Conservation (phyloP, 2,888 invertebrate species). For the Protodeltote pygarga region DNA sequence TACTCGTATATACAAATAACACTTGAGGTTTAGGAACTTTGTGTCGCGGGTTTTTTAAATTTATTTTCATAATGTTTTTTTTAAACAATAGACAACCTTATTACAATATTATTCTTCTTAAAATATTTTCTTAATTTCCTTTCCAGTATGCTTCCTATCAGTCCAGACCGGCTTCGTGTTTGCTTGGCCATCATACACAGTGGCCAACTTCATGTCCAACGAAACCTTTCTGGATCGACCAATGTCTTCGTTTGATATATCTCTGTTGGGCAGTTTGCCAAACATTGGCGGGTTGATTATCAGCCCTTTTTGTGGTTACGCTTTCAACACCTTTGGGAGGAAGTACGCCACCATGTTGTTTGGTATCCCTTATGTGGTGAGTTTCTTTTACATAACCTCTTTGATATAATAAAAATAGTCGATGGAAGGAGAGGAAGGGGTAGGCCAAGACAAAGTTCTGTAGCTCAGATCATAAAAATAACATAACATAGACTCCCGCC, state of each 20-base stretch:
- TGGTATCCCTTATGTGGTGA: constrained; percentile 73
- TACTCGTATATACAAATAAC: too few species aligned
- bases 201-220: constrained; percentile 71
- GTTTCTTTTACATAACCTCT: constrained; percentile 28
- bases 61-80: too few species aligned
- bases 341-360: constrained; percentile 76
- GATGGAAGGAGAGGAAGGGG: too few species aligned
- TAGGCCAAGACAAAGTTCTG: too few species aligned
- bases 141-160: constrained; percentile 71
- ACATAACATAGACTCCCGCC: too few species aligned
- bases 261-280: constrained; percentile 73
- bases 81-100: background rate
- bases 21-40: too few species aligned
- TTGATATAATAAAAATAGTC: background rate
- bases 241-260: constrained; percentile 68
- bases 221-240: constrained; percentile 66
- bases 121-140: constrained; percentile 1
- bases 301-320: constrained; percentile 72
- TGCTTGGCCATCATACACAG: constrained; percentile 78
- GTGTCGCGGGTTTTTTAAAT: too few species aligned
- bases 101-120: background rate
- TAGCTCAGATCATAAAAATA: too few species aligned
- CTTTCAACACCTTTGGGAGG: constrained; percentile 70
- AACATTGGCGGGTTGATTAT: constrained; percentile 71
- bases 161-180: constrained; percentile 70